phyloP scores from a whole-genome alignment of 2,888 invertebrate species.

The Thyatira batis region DNA sequence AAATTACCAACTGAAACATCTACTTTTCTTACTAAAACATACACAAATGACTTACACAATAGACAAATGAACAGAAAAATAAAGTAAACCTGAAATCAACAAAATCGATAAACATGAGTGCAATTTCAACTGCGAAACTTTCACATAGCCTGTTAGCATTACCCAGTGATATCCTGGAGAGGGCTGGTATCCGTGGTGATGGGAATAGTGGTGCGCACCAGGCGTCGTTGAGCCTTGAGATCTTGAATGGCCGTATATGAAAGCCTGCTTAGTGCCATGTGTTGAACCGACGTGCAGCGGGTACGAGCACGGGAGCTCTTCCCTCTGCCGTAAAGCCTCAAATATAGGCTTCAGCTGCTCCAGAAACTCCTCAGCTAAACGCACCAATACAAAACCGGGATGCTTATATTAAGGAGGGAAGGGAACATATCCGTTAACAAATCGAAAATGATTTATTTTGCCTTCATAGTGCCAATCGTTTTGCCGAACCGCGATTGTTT shows the following conservation, averaged over 20 bases:
- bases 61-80: slow-evolving; percentile 48
- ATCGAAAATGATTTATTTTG: slow-evolving; percentile 46
- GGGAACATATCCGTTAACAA: slow-evolving; percentile 47
- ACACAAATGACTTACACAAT: slow-evolving; percentile 51
- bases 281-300: slow-evolving; percentile 92
- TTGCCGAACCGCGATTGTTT: slow-evolving; percentile 60
- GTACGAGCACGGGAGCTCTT: slow-evolving; percentile 95
- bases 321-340: slow-evolving; percentile 95
- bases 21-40: slow-evolving; percentile 40
- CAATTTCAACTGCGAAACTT: slow-evolving; percentile 58
- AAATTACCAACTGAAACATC: slow-evolving; percentile 36
- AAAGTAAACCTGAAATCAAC: slow-evolving; percentile 46
- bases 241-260: slow-evolving; percentile 84
- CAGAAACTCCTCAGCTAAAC: slow-evolving; percentile 95
- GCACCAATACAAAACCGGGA: slow-evolving; percentile 77
- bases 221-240: slow-evolving; percentile 84
- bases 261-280: slow-evolving; percentile 83
- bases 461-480: slow-evolving; percentile 81
- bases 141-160: slow-evolving; percentile 77
- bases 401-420: slow-evolving; percentile 64
- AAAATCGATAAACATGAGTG: slow-evolving; percentile 37
- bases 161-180: slow-evolving; percentile 90
- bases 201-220: slow-evolving; percentile 84
- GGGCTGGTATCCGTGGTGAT: slow-evolving; percentile 87
- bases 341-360: slow-evolving; percentile 97